A percentile compares a stretch with the other conserved stretches of the same genome.
Evolutionary conservation across 2,888 invertebrate genomes (phyloP).

Genomic region (Ornithoptera priamus): DNA sequence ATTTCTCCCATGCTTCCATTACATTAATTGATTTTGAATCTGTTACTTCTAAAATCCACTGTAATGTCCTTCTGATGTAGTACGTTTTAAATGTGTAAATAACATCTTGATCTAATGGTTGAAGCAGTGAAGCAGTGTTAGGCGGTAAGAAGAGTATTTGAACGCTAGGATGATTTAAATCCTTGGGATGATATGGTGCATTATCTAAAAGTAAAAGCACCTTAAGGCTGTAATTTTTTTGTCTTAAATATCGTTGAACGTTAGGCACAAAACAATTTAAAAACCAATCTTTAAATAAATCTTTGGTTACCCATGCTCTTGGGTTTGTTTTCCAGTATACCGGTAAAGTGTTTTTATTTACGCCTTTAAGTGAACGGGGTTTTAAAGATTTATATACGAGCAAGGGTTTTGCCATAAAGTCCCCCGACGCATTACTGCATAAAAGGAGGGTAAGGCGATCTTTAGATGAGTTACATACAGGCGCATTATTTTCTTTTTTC

Average conservation of each 20-base stretch:
- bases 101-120: conserved; percentile 13
- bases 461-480: not conserved
- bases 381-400: conserved; percentile 2
- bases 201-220: conserved; percentile 5
- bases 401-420: conserved; percentile 6
- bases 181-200: conserved; percentile 1
- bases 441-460: not conserved
- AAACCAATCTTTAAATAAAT: conserved; percentile 3
- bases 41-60: not conserved
- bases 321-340: conserved; percentile 3
- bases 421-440: conserved; percentile 6
- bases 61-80: conserved; percentile 5
- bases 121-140: conserved; percentile 7
- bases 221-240: conserved; percentile 3
- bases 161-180: not conserved
- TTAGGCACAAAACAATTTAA: conserved; percentile 5
- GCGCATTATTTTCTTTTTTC: not conserved
- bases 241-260: not conserved
- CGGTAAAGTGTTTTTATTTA: conserved; percentile 4
- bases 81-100: conserved; percentile 9
- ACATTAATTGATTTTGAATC: conserved; percentile 1
- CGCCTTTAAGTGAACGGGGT: not conserved
- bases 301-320: conserved; percentile 2
- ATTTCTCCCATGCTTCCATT: conserved; percentile 1
- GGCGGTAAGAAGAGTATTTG: not conserved